Conservation (phyloP, 2,888 invertebrate species). For the Chloromyia formosa region DNA sequence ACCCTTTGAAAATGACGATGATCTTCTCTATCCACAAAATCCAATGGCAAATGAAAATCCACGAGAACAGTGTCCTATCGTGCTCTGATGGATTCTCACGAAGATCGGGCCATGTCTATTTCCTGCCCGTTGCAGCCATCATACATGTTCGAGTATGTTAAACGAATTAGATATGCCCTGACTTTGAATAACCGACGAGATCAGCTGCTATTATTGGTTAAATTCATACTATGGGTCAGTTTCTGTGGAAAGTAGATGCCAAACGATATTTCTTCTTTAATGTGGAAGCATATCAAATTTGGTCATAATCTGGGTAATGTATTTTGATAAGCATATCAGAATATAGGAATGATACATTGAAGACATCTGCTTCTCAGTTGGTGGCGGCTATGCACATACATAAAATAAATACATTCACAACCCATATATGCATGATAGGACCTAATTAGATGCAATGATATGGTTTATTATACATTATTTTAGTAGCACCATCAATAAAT, state of each 20-base stretch:
- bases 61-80: not conserved
- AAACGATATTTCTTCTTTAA: slow-evolving; percentile 18
- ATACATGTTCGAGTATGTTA: not conserved
- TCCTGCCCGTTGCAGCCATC: not conserved
- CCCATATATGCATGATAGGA: not conserved
- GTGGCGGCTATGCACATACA: too few species aligned
- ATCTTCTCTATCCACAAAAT: not conserved
- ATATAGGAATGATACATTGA: slow-evolving; percentile 3
- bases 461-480: not conserved
- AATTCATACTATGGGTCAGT: slow-evolving; percentile 2
- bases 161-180: slow-evolving; percentile 34
- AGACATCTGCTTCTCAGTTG: slow-evolving; percentile 2
- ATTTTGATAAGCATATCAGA: slow-evolving; percentile 26
- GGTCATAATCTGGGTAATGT: slow-evolving; percentile 23
- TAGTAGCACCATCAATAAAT: not conserved
- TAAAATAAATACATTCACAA: too few species aligned
- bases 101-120: slow-evolving; percentile 1
- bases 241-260: not conserved
- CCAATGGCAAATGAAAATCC: not conserved
- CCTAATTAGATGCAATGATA: not conserved
- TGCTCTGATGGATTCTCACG: slow-evolving; percentile 3
- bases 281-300: slow-evolving; percentile 32
- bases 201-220: slow-evolving; percentile 9
- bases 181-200: slow-evolving; percentile 25
- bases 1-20: slow-evolving; percentile 7